Evolutionary conservation across 2,888 invertebrate genomes (phyloP), one percentile per base, ranked within the genome.

Genomic region (Parasteatoda lunata): DNA sequence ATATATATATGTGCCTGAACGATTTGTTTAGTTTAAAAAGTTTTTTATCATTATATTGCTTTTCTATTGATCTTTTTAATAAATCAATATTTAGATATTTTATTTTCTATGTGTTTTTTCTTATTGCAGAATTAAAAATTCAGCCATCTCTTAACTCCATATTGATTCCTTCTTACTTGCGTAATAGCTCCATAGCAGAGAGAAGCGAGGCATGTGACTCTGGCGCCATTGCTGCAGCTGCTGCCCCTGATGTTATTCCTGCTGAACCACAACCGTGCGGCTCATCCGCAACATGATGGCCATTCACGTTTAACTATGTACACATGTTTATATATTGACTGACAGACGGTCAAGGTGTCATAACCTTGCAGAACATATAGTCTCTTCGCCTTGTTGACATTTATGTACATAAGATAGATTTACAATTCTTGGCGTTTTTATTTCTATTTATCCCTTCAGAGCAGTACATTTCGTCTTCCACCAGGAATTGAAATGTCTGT

Each of bases 101-200:
- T 30, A 30, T 30, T 30, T 30, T n/a, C n/a, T n/a, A n/a, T n/a
- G n/a, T n/a, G n/a, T 30, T n/a, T 8, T 71, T 45, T 30, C 52
- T 30, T 66, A 81, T 93, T 93, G 68, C 92, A 95, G 98, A 98
- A 94, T 94, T 97, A 92, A 95, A 94, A 93, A 97, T 98, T 93
- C 96, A 97, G 94, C 97, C 97, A 90, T 94, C 95, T 91, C 94
- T 98, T 92, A 97, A 97, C 93, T 94, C 95, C 92, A 94, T 95
- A 93, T 94, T 98, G 92, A 94, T 97, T 93, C 98, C 98, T 92
- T 95, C 96, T 91, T 93, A 93, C 90, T 91, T 91, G 82, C 91
- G 91, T 48, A 84, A 70, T 45, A 78, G 72, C 52, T 66, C 83
- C 45, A 45, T 59, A 11, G 65, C 73, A 15, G 70, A 65, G 8